These are phyloP conservation scores for Polypterus bichir DNA, from an alignment of 2,113 vertebrate genomes.

Conservation along the genomic window DNA sequence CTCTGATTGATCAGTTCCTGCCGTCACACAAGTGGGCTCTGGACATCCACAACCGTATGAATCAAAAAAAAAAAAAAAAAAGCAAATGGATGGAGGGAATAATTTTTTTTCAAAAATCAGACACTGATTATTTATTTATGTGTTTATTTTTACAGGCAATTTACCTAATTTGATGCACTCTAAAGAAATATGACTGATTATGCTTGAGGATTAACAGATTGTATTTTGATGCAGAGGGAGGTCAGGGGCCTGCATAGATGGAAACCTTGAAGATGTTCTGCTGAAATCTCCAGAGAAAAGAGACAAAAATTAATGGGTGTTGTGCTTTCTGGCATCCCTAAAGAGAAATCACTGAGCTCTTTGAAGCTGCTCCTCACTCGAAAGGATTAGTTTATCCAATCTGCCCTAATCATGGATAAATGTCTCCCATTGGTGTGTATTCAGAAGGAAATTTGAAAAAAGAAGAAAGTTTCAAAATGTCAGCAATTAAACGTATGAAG, in stretches of 20 bases:
- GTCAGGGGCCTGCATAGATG: not conserved
- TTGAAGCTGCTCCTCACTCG: conserved; percentile 63
- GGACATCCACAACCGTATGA: too few species aligned
- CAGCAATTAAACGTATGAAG: not conserved
- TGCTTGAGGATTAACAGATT: too few species aligned
- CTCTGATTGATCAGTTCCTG: too few species aligned
- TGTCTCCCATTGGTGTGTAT: conserved; percentile 58
- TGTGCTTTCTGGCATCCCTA: conserved; percentile 46
- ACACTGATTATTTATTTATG: too few species aligned
- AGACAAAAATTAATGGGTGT: conserved; percentile 46
- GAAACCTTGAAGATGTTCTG: not conserved
- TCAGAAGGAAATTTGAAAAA: conserved; percentile 28
- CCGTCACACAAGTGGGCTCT: too few species aligned
- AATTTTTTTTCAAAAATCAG: too few species aligned
- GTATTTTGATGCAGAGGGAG: not conserved
- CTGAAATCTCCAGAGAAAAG: conserved; percentile 27
- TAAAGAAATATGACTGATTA: too few species aligned
- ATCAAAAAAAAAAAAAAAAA: too few species aligned
- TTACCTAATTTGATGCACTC: too few species aligned
- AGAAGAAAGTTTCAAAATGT: not conserved
- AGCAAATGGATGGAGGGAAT: too few species aligned
- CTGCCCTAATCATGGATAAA: conserved; percentile 78
- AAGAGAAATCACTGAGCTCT: conserved; percentile 53
- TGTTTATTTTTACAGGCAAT: too few species aligned
- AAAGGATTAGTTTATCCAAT: conserved; percentile 76